Percentiles rank a stretch among this genome's conserved stretches.
Conservation (phyloP, 1,140 invertebrate species). For the Apis dorsata region DNA sequence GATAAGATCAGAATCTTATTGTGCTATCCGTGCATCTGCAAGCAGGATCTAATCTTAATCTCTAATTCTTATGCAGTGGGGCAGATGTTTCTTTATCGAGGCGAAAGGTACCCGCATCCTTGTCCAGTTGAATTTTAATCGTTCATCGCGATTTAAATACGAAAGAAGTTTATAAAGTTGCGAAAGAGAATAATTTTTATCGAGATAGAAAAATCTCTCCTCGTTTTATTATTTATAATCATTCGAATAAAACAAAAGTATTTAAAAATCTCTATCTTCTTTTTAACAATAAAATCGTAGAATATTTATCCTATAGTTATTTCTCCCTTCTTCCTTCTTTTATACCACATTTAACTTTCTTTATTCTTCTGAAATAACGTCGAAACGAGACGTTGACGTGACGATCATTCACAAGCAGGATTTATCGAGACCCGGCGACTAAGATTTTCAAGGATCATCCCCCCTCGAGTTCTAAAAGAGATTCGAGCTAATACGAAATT, state of each 20-base stretch:
- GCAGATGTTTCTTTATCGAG: not conserved
- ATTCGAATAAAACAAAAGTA: not conserved
- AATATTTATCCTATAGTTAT: too few relatives aligned
- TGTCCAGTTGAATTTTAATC: not conserved
- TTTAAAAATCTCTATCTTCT: not conserved
- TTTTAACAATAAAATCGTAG: too few relatives aligned
- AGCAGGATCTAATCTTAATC: slow-evolving; percentile 7
- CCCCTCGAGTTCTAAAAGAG: not conserved
- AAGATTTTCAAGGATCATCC: slow-evolving; percentile 17
- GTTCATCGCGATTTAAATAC: not conserved
- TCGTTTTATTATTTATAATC: not conserved
- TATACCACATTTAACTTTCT: not conserved
- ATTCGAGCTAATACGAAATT: slow-evolving; percentile 38
- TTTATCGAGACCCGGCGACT: slow-evolving; percentile 11
- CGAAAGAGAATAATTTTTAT: not conserved
- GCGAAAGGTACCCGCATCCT: not conserved
- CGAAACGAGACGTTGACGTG: slow-evolving; percentile 15
- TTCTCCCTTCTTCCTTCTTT: too few relatives aligned
- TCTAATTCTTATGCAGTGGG: slow-evolving; percentile 5
- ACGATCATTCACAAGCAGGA: slow-evolving; percentile 37
- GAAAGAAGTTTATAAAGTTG: not conserved
- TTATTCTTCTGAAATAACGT: not conserved
- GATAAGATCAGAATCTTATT: not conserved
- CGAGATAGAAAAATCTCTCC: not conserved
- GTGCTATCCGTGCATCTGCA: not conserved